Percentiles rank a stretch among this genome's conserved stretches.
Conservation (phyloP, 2,888 invertebrate species). For the Agyllia agylla region DNA sequence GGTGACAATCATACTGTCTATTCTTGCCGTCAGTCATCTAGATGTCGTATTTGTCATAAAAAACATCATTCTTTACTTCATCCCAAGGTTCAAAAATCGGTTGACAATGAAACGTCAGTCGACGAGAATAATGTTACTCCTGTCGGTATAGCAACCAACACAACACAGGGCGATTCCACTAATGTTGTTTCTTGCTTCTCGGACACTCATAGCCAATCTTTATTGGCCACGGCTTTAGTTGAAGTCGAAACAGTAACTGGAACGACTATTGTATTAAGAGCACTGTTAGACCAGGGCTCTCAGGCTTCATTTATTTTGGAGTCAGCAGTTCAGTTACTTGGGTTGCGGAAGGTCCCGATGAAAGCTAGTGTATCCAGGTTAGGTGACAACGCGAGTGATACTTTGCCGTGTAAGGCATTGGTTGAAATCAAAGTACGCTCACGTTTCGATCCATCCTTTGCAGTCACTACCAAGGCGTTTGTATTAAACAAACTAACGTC, state of each 20-base stretch:
- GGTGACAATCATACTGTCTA: neutral
- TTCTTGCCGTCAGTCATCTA: neutral
- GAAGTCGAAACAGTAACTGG: neutral
- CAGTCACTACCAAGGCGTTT: neutral
- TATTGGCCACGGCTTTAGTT: neutral
- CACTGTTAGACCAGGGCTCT: neutral
- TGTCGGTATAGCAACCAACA: neutral
- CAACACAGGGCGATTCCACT: neutral
- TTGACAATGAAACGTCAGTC: neutral
- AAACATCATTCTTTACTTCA: neutral
- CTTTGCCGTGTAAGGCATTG: neutral
- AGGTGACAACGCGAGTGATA: neutral
- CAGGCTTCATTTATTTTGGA: neutral
- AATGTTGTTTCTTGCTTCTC: neutral
- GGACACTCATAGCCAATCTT: neutral
- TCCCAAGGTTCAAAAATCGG: neutral
- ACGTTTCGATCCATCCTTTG: neutral
- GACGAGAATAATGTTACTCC: neutral
- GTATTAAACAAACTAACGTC: neutral
- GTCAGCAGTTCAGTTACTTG: neutral
- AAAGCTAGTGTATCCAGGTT: neutral
- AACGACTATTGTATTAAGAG: neutral
- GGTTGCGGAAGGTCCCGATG: neutral
- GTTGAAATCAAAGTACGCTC: neutral
- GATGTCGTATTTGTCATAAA: neutral